These are phyloP conservation scores for Lissocephala sabroskyi DNA, from an alignment of 2,888 invertebrate genomes.

Conservation along the genomic window DNA sequence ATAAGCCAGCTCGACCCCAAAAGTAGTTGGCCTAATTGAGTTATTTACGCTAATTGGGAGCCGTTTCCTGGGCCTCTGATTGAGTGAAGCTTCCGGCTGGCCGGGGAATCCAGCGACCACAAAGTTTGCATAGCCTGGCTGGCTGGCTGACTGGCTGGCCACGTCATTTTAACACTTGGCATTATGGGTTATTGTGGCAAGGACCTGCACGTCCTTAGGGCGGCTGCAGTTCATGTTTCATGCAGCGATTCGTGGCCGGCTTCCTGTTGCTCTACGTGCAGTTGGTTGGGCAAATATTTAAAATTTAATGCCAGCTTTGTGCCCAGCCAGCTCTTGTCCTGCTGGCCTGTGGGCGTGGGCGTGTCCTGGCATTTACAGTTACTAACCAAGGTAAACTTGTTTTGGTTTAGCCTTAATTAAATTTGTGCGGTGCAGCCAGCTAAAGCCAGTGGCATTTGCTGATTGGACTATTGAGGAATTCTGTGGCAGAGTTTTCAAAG, in stretches of 20 bases:
- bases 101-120: conserved; percentile 10
- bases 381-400: too few relatives aligned
- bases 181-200: too few relatives aligned
- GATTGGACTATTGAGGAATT: too few relatives aligned
- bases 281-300: conserved; percentile 10
- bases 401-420: too few relatives aligned
- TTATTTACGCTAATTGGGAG: conserved; percentile 49
- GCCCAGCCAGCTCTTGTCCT: conserved; percentile 1
- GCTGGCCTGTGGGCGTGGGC: neutral
- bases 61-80: too few relatives aligned
- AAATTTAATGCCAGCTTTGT: conserved; percentile 20
- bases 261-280: conserved; percentile 25
- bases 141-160: neutral
- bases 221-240: conserved; percentile 2
- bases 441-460: too few relatives aligned
- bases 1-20: conserved; percentile 6
- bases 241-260: conserved; percentile 9
- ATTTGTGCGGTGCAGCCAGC: too few relatives aligned
- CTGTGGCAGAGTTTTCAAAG: too few relatives aligned
- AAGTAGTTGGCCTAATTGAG: conserved; percentile 43
- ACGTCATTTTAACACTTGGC: too few relatives aligned
- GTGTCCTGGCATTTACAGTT: neutral
- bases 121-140: conserved; percentile 34
- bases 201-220: too few relatives aligned
- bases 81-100: neutral